phyloP scores from a whole-genome alignment of 2,797 vertebrate species.

The Enteromius trimaculatus region DNA sequence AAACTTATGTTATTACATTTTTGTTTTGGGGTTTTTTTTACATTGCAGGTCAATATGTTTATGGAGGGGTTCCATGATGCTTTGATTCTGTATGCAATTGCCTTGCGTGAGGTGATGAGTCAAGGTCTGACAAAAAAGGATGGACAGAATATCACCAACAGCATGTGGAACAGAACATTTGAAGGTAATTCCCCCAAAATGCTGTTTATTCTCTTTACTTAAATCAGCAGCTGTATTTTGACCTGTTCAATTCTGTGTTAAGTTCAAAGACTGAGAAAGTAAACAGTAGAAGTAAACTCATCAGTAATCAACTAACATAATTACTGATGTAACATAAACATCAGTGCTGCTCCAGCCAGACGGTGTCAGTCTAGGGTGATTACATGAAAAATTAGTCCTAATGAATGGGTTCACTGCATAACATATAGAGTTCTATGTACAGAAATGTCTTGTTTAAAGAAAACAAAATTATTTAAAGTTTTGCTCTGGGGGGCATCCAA shows the following conservation, averaged over 20 bases:
- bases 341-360: conserved; percentile 12
- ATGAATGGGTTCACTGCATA: background rate
- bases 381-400: conserved; percentile 10
- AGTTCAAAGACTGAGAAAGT: conserved; percentile 7
- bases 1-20: background rate
- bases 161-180: conserved; percentile 93
- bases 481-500: too few relatives aligned
- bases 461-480: background rate
- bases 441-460: background rate
- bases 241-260: conserved; percentile 9
- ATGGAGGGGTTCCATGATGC: conserved; percentile 98
- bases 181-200: conserved; percentile 83
- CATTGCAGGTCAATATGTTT: conserved; percentile 92
- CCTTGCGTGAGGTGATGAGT: conserved; percentile 89
- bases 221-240: background rate
- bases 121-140: conserved; percentile 90
- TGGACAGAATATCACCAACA: conserved; percentile 87
- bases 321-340: too few relatives aligned
- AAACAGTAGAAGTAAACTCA: background rate
- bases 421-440: background rate
- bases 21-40: background rate
- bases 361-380: background rate
- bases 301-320: conserved; percentile 11
- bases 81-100: conserved; percentile 89
- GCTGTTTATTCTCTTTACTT: background rate